Conservation (phyloP, 1,140 invertebrate genomes). For the Sitophilus oryzae region DNA sequence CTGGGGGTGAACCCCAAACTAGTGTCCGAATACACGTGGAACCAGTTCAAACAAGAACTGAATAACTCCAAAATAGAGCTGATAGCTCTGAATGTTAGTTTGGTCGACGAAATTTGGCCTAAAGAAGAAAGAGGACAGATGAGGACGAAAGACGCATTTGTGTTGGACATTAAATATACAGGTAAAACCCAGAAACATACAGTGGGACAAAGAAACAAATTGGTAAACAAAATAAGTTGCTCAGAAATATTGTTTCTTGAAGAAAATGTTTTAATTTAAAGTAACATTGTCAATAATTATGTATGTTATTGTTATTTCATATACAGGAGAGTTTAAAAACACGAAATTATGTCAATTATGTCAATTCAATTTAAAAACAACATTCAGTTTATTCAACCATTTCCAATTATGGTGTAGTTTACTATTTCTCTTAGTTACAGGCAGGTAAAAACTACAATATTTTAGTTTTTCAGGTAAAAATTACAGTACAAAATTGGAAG, state of each 20-base stretch:
- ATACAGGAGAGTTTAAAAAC: no score
- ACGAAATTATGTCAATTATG: no score
- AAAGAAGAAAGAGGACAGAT: slow-evolving; percentile 53
- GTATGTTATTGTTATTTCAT: no score
- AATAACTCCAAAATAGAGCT: slow-evolving; percentile 54
- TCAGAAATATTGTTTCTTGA: no score
- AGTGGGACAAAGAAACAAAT: no score
- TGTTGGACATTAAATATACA: slow-evolving; percentile 32
- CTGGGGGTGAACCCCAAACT: slow-evolving; percentile 81
- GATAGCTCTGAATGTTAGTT: slow-evolving; percentile 61
- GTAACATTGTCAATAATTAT: no score
- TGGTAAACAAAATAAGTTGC: no score
- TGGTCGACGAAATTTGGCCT: slow-evolving; percentile 79
- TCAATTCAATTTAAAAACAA: background rate
- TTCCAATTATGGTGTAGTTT: no score
- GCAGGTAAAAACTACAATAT: slow-evolving; percentile 17
- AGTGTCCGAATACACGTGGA: slow-evolving; percentile 56
- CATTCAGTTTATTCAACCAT: no score
- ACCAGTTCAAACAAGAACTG: slow-evolving; percentile 51
- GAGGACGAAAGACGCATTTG: slow-evolving; percentile 45
- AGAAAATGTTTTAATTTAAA: no score
- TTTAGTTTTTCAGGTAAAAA: slow-evolving; percentile 48
- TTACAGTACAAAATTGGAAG: slow-evolving; percentile 68
- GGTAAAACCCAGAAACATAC: no score
- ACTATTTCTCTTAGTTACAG: background rate